Evolutionary conservation across 2,797 vertebrate species (phyloP), one percentile per base, ranked within the genome.

Genomic region (Gymnothorax reevesii): DNA sequence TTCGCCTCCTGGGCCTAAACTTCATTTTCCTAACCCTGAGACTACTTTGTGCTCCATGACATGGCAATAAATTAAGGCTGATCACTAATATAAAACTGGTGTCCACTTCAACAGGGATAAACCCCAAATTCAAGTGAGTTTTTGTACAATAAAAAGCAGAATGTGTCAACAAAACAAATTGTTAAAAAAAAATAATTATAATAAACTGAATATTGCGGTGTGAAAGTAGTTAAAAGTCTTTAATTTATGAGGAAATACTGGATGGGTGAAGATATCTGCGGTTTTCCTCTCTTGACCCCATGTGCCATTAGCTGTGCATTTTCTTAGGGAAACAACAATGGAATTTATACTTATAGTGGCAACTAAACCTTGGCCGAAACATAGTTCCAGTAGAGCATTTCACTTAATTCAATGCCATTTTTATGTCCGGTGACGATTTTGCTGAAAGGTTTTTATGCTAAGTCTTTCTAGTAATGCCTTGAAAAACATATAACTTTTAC

Each of bases 31-130:
- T 85, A 86, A 93, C 94, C 95, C 95, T 95, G 96, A 96, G 95
- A 94, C 94, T 93, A 92, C 90, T 93, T 95, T 96, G 95, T 95
- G 95, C 95, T 95, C 94, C 79, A 95, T 94, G 94, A 93, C 93
- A 89, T 84, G 91, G 90, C 94, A 90, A 92, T 92, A 94, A 95
- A 94, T 95, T 95, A 96, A 95, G 95, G 95, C 96, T 92, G 94
- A 95, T 94, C 91, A 94, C 92, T 92, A 91, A 92, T 95, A 94
- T 88, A 84, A 33, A 90, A 80, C 88, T 85, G 87, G 89, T 89
- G 87, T 90, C 93, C 91, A 88, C 90, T 88, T 88, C 92, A 92
- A 59, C 90, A 52, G 91, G 90, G 84, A 87, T 59, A 91, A 86
- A 83, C 89, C 92, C 12, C 12, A 25, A 91, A 87, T 91, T 84